A percentile compares a stretch with the other conserved stretches of the same genome.
phyloP scores from a whole-genome alignment of 2,888 invertebrate species.

The Scaptomyza caliginosa region DNA sequence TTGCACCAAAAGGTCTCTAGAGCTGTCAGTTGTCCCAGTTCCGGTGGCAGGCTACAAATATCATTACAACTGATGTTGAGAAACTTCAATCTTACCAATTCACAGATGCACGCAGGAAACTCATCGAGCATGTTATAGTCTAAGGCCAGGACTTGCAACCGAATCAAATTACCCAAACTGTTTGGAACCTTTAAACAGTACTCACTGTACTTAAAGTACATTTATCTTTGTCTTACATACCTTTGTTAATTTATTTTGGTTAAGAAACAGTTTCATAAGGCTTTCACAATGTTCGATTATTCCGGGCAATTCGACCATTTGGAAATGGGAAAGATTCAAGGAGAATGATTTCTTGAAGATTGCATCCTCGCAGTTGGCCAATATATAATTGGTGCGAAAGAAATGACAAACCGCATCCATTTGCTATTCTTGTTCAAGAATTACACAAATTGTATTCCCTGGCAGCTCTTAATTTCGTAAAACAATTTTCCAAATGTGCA shows the following conservation, averaged over 20 bases:
- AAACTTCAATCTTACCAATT: slow-evolving; percentile 86
- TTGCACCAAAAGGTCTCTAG: slow-evolving; percentile 89
- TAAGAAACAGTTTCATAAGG: slow-evolving; percentile 87
- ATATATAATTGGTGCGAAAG: slow-evolving; percentile 88
- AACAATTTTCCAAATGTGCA: slow-evolving; percentile 38
- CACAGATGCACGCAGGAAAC: slow-evolving; percentile 87
- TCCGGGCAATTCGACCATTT: slow-evolving; percentile 87
- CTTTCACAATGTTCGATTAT: slow-evolving; percentile 86
- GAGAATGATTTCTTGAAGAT: slow-evolving; percentile 86
- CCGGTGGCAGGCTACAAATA: slow-evolving; percentile 86
- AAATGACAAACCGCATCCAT: slow-evolving; percentile 89
- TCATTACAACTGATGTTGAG: slow-evolving; percentile 89
- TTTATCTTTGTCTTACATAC: slow-evolving; percentile 64
- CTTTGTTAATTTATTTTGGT: slow-evolving; percentile 86
- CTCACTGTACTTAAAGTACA: not conserved
- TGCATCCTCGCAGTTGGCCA: slow-evolving; percentile 88
- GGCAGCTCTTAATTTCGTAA: slow-evolving; percentile 23
- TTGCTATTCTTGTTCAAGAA: not conserved
- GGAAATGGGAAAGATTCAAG: slow-evolving; percentile 87
- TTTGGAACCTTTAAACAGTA: slow-evolving; percentile 81
- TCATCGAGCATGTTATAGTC: slow-evolving; percentile 87
- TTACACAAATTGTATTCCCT: not conserved
- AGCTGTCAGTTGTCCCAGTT: slow-evolving; percentile 86
- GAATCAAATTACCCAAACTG: slow-evolving; percentile 85
- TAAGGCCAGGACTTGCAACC: slow-evolving; percentile 87